Conservation (phyloP, 2,113 vertebrate genomes). For the Atherinomorus stipes region DNA sequence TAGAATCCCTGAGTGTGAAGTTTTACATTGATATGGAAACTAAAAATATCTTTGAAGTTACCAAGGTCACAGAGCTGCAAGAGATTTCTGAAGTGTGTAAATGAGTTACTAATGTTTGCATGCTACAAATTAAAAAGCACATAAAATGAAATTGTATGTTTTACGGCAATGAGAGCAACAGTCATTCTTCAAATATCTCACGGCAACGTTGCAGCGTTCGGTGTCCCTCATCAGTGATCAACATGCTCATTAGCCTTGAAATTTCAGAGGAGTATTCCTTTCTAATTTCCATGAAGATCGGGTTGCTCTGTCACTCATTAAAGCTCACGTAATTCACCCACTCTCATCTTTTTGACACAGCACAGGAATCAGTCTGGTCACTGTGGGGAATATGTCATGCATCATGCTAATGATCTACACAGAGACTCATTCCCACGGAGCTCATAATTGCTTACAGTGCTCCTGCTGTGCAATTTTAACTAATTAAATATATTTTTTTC, state of each 20-base stretch:
- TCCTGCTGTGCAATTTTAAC: slow-evolving; percentile 57
- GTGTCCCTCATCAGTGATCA: slow-evolving; percentile 42
- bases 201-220: slow-evolving; percentile 12
- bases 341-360: slow-evolving; percentile 55
- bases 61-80: neutral
- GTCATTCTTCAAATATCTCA: slow-evolving; percentile 33
- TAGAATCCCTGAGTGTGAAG: neutral
- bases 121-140: slow-evolving; percentile 22
- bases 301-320: slow-evolving; percentile 61
- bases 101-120: slow-evolving; percentile 20
- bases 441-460: slow-evolving; percentile 46
- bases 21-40: neutral
- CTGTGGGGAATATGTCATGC: slow-evolving; percentile 60
- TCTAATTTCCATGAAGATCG: slow-evolving; percentile 48
- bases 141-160: slow-evolving; percentile 22
- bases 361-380: slow-evolving; percentile 34
- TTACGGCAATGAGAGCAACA: slow-evolving; percentile 5
- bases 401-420: slow-evolving; percentile 56
- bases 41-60: slow-evolving; percentile 17
- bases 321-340: slow-evolving; percentile 32
- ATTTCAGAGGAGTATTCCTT: slow-evolving; percentile 41
- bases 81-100: neutral
- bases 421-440: slow-evolving; percentile 37
- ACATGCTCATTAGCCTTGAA: slow-evolving; percentile 55
- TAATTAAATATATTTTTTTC: slow-evolving; percentile 35